Percentiles rank a stretch among this genome's conserved stretches.
phyloP scores from a whole-genome alignment of 2,797 vertebrate genomes.

The Triplophysa bombifrons region DNA sequence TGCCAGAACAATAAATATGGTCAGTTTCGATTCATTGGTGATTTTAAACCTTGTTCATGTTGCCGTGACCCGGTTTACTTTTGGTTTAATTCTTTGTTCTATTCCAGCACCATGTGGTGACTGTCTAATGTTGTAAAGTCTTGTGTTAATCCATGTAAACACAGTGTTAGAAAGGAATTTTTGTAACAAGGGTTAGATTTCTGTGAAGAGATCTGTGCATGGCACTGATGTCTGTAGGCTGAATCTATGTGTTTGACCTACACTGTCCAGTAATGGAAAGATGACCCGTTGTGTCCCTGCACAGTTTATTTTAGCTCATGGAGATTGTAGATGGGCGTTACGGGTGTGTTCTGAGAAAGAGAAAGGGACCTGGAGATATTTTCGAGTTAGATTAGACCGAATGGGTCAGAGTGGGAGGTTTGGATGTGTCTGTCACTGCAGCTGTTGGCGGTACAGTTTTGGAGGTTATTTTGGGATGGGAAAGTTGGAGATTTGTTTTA shows the following conservation, averaged over 20 bases:
- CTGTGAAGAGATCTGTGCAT: neutral
- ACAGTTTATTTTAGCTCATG: constrained; percentile 18
- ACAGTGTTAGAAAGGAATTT: constrained; percentile 3
- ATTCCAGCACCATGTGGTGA: neutral
- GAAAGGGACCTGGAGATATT: constrained; percentile 15
- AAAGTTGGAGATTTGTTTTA: constrained; percentile 3
- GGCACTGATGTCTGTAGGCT: neutral
- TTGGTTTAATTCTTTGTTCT: too few species aligned
- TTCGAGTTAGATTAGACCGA: constrained; percentile 12
- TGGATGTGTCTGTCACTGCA: constrained; percentile 13
- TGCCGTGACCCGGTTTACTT: too few species aligned
- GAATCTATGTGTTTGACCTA: constrained; percentile 11
- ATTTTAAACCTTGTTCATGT: too few species aligned
- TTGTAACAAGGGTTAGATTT: neutral
- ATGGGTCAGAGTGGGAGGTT: constrained; percentile 15
- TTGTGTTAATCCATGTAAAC: neutral
- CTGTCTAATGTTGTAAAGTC: neutral
- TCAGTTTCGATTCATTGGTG: too few species aligned
- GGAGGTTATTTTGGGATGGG: constrained; percentile 26
- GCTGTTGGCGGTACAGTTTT: neutral
- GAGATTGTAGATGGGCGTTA: constrained; percentile 16
- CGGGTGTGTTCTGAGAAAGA: neutral
- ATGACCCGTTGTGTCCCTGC: neutral
- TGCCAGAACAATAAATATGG: too few species aligned
- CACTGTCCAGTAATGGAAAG: constrained; percentile 14